Base-by-base conservation (phyloP, 2,888 invertebrate genomes). In the Eupithecia abbreviata region DNA sequence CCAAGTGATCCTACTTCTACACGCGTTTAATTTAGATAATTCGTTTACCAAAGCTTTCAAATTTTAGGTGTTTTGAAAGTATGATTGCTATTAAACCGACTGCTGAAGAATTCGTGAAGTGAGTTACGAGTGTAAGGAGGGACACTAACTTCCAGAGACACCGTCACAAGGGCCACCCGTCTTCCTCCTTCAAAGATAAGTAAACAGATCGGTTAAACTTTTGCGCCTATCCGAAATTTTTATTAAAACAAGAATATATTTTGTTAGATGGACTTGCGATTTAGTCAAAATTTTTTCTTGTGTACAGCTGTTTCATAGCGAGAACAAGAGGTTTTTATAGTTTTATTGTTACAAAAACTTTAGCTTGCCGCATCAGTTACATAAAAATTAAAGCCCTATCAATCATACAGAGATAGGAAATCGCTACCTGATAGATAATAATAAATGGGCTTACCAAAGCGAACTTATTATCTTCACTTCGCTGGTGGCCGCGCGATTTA, bases 31-130 rank as follows among this genome's bases (percentile, higher is more conserved):
- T 55, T 77, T 65, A 72, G 67, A 69, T 80, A 78, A 78, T 45
- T 62, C 5, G 15, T 77, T 69, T 42, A 10, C 3, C 4, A 43
- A 79, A 72, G 76, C 70, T 75, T 68, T 70, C n/a, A 73, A 83
- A 80, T 81, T 83, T 79, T 72, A 77, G 9, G 73, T 71, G 65
- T 47, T 77, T 82, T 78, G 75, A 82, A 84, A 84, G 77, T 83
- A 83, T 82, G 83, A 83, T 84, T 79, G 78, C 76, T 84, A 80
- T 81, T 82, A 86, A 89, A 89, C 80, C 72, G 79, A 80, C 81
- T 83, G 79, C 79, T 77, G 77, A 80, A 81, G 81, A 85, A 83
- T 84, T 87, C 79, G 74, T 78, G 76, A 81, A 83, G 75, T 81
- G 86, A 82, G 83, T 83, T 81, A 82, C 83, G 83, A 83, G 81